Conservation (phyloP, 2,113 vertebrate genomes). For the Plectropomus leopardus region DNA sequence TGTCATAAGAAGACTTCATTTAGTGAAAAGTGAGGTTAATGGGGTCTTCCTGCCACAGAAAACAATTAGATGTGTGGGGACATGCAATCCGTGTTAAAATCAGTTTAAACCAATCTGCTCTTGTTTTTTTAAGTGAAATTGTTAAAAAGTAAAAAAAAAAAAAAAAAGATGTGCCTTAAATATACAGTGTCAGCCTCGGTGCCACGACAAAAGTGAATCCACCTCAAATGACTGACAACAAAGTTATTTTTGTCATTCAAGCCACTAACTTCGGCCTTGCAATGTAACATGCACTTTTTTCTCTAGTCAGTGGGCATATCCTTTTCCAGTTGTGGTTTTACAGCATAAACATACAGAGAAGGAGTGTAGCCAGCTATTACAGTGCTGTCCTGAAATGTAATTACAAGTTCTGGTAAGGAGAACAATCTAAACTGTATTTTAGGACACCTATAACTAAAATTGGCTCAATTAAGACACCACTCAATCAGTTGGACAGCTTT, state of each 20-base stretch:
- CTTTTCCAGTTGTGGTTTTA: conserved; percentile 73
- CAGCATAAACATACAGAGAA: conserved; percentile 66
- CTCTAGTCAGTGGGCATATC: conserved; percentile 53
- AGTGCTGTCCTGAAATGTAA: conserved; percentile 50
- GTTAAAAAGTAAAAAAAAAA: conserved; percentile 33
- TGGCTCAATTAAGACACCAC: conserved; percentile 47
- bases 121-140: conserved; percentile 7
- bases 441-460: conserved; percentile 34
- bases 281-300: conserved; percentile 73
- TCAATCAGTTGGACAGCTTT: conserved; percentile 28
- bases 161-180: conserved; percentile 14
- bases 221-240: conserved; percentile 59
- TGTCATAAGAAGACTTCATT: conserved; percentile 1
- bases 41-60: conserved; percentile 19
- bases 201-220: conserved; percentile 40
- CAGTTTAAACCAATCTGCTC: background rate
- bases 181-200: background rate
- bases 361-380: conserved; percentile 38
- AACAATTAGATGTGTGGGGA: background rate
- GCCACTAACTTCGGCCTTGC: conserved; percentile 58
- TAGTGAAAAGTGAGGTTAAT: conserved; percentile 15
- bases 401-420: conserved; percentile 40
- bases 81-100: background rate
- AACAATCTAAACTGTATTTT: conserved; percentile 55
- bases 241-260: conserved; percentile 74